Percentiles rank a stretch among this genome's conserved stretches.
These are phyloP conservation scores for Plotosus lineatus DNA, from an alignment of 2,113 vertebrate species.

Conservation along the genomic window DNA sequence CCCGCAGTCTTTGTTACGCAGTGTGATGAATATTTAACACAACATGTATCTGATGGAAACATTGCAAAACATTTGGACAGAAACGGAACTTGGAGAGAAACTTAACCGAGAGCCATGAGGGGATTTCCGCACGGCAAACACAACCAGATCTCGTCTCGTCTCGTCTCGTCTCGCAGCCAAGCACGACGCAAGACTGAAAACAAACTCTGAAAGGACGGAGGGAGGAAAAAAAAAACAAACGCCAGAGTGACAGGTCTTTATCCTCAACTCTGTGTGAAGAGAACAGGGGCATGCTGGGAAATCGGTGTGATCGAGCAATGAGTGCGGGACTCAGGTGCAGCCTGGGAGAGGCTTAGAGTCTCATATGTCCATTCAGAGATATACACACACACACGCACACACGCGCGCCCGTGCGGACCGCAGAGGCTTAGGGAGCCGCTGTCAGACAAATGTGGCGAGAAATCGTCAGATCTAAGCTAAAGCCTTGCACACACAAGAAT, in stretches of 20 bases:
- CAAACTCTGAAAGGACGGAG: constrained; percentile 11
- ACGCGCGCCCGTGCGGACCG: not conserved
- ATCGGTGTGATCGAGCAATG: constrained; percentile 25
- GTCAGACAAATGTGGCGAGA: constrained; percentile 45
- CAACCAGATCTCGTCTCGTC: constrained; percentile 26
- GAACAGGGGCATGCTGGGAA: constrained; percentile 7
- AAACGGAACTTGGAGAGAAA: constrained; percentile 6
- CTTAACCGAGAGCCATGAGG: not conserved
- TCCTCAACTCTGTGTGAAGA: not conserved
- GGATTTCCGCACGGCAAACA: constrained; percentile 33
- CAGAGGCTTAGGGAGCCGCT: constrained; percentile 41
- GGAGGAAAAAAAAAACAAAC: constrained; percentile 19
- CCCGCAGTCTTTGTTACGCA: not conserved
- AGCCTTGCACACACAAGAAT: constrained; percentile 43
- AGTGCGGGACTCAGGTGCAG: constrained; percentile 38
- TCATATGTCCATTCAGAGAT: constrained; percentile 41
- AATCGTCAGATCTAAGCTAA: constrained; percentile 48
- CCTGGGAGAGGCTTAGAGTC: constrained; percentile 28
- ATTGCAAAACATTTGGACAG: constrained; percentile 15
- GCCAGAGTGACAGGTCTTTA: not conserved
- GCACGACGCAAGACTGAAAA: constrained; percentile 12
- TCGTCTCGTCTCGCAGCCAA: constrained; percentile 5
- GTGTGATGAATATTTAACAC: constrained; percentile 23
- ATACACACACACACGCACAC: constrained; percentile 36
- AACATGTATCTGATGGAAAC: constrained; percentile 14